phyloP scores from a whole-genome alignment of 92 coral and sea anemone genomes.

The Siderastrea siderea region DNA sequence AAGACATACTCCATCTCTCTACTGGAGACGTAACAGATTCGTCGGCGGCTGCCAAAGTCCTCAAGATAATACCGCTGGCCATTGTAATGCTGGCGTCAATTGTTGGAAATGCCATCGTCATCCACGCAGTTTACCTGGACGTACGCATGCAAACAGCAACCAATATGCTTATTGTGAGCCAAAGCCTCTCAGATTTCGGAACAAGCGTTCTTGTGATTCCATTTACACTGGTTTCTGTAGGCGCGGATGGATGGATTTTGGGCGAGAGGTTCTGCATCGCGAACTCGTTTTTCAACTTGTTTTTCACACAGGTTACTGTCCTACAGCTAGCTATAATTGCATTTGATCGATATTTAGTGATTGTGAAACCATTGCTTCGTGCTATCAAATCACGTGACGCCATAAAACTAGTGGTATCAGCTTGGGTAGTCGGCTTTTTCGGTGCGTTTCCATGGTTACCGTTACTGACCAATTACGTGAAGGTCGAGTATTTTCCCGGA shows the following conservation, averaged over 20 bases:
- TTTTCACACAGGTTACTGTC: conserved; percentile 80
- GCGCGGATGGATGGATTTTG: conserved; percentile 73
- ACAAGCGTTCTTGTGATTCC: conserved; percentile 79
- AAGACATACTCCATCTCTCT: neutral
- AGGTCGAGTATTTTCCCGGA: conserved; percentile 69
- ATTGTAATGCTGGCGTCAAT: conserved; percentile 70
- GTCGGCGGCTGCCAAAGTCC: conserved; percentile 31
- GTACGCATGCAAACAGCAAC: conserved; percentile 77
- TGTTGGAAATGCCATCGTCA: conserved; percentile 59
- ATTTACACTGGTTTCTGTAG: conserved; percentile 74
- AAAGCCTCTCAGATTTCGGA: conserved; percentile 78
- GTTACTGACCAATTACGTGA: conserved; percentile 56
- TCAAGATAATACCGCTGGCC: conserved; percentile 66
- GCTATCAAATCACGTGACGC: conserved; percentile 41
- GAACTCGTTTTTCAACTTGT: conserved; percentile 79
- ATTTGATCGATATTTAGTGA: conserved; percentile 81
- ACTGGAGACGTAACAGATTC: neutral
- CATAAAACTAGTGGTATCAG: conserved; percentile 15
- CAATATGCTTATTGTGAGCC: conserved; percentile 77
- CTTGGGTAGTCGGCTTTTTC: conserved; percentile 69
- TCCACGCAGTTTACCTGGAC: conserved; percentile 59
- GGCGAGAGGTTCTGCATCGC: conserved; percentile 62
- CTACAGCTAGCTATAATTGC: conserved; percentile 71
- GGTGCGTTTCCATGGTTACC: conserved; percentile 82
- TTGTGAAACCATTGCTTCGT: conserved; percentile 52